phyloP scores from a whole-genome alignment of 2,888 invertebrate genomes.

The Zaprionus bogoriensis region DNA sequence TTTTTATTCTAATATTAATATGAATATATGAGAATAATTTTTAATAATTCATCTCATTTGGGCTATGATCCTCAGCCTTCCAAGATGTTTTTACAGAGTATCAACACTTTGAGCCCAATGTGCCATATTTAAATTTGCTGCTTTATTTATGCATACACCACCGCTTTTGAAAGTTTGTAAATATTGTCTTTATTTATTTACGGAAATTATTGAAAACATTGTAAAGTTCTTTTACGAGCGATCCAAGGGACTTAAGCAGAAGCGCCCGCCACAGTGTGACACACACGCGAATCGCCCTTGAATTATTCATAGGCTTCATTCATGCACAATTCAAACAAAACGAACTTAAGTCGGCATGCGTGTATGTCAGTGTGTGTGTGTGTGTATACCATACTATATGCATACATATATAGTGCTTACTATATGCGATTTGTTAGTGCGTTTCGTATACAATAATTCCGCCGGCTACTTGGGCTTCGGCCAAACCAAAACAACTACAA shows the following conservation, averaged over 20 bases:
- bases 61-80: too few species aligned
- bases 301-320: constrained; percentile 55
- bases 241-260: too few species aligned
- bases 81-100: not conserved
- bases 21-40: too few species aligned
- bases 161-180: too few species aligned
- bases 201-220: not conserved
- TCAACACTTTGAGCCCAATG: not conserved
- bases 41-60: too few species aligned
- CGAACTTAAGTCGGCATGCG: not conserved
- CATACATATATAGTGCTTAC: too few species aligned
- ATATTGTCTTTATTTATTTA: too few species aligned
- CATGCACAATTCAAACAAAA: constrained; percentile 18
- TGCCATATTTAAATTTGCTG: too few species aligned
- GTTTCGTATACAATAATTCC: constrained; percentile 23
- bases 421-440: too few species aligned
- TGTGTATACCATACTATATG: not conserved
- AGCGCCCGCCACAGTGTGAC: constrained; percentile 13
- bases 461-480: constrained; percentile 23
- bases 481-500: constrained; percentile 15
- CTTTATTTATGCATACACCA: too few species aligned
- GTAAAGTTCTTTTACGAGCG: constrained; percentile 1
- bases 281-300: constrained; percentile 44
- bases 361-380: not conserved
- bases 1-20: too few species aligned